Evolutionary conservation across 1,140 invertebrate genomes (phyloP), one percentile per base, ranked within the genome.

Genomic region (Scaptodrosophila lebanonensis): DNA sequence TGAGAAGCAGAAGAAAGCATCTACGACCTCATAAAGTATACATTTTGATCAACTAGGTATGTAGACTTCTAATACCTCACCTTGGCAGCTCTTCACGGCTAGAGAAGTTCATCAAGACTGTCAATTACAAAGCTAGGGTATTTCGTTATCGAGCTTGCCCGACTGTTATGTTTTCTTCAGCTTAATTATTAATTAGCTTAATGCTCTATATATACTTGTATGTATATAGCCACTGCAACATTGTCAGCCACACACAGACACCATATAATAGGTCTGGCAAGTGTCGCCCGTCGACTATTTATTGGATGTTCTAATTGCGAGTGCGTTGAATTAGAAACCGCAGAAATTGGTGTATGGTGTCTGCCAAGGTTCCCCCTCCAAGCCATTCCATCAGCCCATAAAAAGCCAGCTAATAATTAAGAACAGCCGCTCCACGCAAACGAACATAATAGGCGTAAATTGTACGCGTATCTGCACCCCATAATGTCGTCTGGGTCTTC

Each of bases 161-260:
- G 42, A 63, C 47, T 12, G 39, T 15, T 40, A 20, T 43, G 44
- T 50, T 49, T 35, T 39, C 30, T 30, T 44, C 73, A 68, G 54
- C 73, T 79, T 79, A 79, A 79, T 82, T 79, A 75, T 79, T 79
- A 79, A 79, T 79, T 79, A 79, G 73, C 82, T 79, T 73, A 79
- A 79, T 79, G 73, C n/a, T n/a, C n/a, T n/a, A n/a, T n/a, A n/a
- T n/a, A n/a, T n/a, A n/a, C n/a, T n/a, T n/a, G n/a, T n/a, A n/a
- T n/a, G n/a, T n/a, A n/a, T n/a, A n/a, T n/a, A n/a, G n/a, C n/a
- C n/a, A n/a, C n/a, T n/a, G n/a, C n/a, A n/a, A n/a, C n/a, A n/a
- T n/a, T n/a, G n/a, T n/a, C n/a, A n/a, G n/a, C n/a, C n/a, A n/a
- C n/a, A n/a, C n/a, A n/a, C n/a, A n/a, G n/a, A n/a, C n/a, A n/a